phyloP scores from a whole-genome alignment of 2,113 vertebrate species.

The Heterotilapia buettikoferi region DNA sequence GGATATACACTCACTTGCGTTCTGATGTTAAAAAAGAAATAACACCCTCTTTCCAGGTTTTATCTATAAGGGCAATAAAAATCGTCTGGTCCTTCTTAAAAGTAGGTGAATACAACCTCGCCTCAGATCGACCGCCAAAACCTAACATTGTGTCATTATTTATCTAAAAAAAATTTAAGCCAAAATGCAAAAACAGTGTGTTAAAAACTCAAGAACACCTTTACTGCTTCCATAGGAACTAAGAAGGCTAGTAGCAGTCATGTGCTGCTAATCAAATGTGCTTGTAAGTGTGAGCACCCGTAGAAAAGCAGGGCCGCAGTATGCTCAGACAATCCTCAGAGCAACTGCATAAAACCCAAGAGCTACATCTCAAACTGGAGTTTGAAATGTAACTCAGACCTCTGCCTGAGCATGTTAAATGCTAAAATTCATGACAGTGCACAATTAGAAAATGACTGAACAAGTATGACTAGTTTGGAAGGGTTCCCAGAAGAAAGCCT shows the following conservation, averaged over 20 bases:
- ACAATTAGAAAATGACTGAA: background rate
- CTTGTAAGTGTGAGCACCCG: background rate
- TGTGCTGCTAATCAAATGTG: background rate
- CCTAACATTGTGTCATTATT: background rate
- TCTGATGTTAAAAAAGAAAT: background rate
- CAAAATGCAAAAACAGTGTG: background rate
- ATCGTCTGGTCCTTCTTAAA: background rate
- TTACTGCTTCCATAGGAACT: background rate
- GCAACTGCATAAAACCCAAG: background rate
- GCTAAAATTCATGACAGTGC: background rate
- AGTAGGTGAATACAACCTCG: rapidly evolving
- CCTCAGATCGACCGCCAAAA: background rate
- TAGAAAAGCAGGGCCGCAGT: background rate
- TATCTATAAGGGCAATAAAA: background rate
- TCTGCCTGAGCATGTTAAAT: background rate
- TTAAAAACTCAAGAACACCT: background rate
- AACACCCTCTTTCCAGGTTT: background rate
- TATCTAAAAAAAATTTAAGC: background rate
- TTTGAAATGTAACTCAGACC: background rate
- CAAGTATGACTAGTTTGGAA: background rate
- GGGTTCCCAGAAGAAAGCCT: background rate
- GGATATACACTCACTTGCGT: background rate
- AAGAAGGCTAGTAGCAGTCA: background rate
- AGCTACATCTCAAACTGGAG: background rate
- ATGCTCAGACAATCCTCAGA: background rate